Evolutionary conservation across 2,888 invertebrate species (phyloP).

Genomic region (Philonicus albiceps): DNA sequence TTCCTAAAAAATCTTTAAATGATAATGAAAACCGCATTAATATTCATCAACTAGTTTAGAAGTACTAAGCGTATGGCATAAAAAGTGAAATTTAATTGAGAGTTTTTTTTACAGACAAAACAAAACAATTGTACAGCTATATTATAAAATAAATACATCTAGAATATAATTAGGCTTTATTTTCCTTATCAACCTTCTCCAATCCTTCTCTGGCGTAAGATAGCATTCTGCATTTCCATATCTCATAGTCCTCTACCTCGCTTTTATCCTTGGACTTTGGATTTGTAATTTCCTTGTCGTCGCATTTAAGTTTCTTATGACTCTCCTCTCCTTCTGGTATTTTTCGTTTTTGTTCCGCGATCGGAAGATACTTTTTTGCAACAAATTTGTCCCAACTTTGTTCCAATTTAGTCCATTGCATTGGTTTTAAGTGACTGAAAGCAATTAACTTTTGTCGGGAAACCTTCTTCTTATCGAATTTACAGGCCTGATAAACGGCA

Average conservation of each 20-base stretch:
- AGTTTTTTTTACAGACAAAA: neutral
- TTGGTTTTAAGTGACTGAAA: constrained; percentile 68
- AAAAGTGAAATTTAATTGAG: neutral
- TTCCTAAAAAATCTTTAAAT: no score
- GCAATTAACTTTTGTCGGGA: constrained; percentile 67
- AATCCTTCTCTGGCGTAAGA: constrained; percentile 55
- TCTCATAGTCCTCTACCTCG: constrained; percentile 68
- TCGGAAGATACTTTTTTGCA: constrained; percentile 43
- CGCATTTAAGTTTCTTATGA: constrained; percentile 43
- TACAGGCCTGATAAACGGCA: constrained; percentile 72
- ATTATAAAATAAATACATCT: no score
- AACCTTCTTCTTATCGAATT: constrained; percentile 68
- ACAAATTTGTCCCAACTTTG: constrained; percentile 67
- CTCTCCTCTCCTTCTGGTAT: neutral
- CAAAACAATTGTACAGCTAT: neutral
- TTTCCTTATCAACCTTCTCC: neutral
- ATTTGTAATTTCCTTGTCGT: constrained; percentile 46
- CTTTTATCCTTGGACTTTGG: constrained; percentile 51
- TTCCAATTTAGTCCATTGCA: constrained; percentile 70
- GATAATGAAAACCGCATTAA: no score
- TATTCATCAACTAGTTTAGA: no score
- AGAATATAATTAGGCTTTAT: neutral
- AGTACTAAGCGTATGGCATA: no score
- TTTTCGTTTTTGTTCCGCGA: neutral
- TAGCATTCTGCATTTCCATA: constrained; percentile 70